Conservation (phyloP, 2,113 vertebrate genomes). For the Falcunculus frontatus region DNA sequence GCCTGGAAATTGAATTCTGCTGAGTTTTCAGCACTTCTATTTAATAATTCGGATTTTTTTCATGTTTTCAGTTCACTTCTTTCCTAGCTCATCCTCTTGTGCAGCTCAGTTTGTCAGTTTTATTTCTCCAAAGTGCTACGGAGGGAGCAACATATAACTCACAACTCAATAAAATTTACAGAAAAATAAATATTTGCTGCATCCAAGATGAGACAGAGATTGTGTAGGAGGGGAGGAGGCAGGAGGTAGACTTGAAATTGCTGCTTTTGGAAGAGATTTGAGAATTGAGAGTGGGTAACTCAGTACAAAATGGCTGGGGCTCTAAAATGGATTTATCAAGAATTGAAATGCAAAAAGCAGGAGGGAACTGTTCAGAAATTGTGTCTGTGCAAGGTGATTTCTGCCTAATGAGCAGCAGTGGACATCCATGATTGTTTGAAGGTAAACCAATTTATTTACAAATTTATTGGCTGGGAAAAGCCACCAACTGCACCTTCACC, state of each 20-base stretch:
- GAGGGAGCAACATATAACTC: neutral
- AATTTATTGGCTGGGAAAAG: neutral
- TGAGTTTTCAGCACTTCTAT: neutral
- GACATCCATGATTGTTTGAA: neutral
- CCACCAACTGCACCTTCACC: neutral
- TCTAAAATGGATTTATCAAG: neutral
- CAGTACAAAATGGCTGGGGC: neutral
- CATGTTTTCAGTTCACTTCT: neutral
- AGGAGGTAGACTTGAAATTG: neutral
- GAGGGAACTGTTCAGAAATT: neutral
- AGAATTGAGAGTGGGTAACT: neutral
- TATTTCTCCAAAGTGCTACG: neutral
- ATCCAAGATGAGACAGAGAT: neutral
- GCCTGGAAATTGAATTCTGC: neutral
- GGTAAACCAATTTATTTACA: neutral
- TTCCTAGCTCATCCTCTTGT: neutral
- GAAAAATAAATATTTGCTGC: conserved; percentile 10
- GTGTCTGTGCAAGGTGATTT: neutral
- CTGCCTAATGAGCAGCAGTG: neutral
- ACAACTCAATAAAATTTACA: neutral
- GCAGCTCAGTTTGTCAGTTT: neutral
- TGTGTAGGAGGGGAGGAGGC: neutral
- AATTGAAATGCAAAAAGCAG: neutral
- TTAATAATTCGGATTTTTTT: neutral
- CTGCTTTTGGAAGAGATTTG: neutral